A percentile compares a stretch with the other conserved stretches of the same genome.
Conservation (phyloP, 2,797 vertebrate genomes). For the Sebastes hubbsi region DNA sequence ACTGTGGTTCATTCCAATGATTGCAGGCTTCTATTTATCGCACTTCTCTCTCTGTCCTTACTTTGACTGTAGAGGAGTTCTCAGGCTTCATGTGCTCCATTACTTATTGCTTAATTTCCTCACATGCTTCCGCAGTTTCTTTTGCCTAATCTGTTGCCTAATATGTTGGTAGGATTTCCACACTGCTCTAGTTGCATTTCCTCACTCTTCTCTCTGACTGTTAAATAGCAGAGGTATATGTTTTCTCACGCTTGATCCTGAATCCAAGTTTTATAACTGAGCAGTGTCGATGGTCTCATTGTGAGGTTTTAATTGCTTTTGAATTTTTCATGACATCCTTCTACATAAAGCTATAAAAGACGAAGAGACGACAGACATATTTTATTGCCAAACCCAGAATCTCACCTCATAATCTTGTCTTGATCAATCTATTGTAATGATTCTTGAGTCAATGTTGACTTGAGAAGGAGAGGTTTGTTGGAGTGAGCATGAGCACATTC, state of each 20-base stretch:
- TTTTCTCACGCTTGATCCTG: not conserved
- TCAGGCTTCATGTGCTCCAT: not conserved
- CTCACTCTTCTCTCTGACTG: not conserved
- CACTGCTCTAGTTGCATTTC: constrained; percentile 44
- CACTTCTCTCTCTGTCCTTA: not conserved
- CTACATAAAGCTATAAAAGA: constrained; percentile 19
- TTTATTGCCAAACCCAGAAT: not conserved
- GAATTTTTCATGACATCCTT: not conserved
- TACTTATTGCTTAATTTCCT: not conserved
- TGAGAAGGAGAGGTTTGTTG: not conserved
- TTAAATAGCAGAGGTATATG: not conserved
- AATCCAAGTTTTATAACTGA: not conserved
- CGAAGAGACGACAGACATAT: not conserved
- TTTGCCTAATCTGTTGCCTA: constrained; percentile 18
- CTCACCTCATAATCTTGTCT: constrained; percentile 9
- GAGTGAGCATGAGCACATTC: not conserved
- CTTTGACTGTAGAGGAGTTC: not conserved
- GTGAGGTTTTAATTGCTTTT: constrained; percentile 3
- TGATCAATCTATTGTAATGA: not conserved
- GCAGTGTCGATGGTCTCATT: not conserved
- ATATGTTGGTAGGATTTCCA: constrained; percentile 26
- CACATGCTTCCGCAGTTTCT: not conserved
- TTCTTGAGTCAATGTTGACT: constrained; percentile 55
- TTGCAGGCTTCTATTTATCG: not conserved
- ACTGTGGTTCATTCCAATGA: not conserved